Conservation (phyloP, 2,888 invertebrate genomes). For the Melanchra persicariae region DNA sequence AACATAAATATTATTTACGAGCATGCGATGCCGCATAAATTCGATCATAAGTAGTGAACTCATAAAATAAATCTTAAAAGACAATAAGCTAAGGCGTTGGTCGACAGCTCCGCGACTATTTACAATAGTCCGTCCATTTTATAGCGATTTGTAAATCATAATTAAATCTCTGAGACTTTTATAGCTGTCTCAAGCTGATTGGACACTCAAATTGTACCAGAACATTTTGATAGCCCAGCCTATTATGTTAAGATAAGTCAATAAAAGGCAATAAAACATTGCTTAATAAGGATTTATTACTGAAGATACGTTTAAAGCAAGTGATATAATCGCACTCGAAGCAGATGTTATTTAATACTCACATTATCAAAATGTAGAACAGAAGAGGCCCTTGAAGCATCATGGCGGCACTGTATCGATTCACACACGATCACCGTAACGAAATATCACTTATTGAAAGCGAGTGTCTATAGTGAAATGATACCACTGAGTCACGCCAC, state of each 20-base stretch:
- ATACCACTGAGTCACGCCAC: conserved; percentile 76
- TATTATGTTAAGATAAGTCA: conserved; percentile 59
- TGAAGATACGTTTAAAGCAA: conserved; percentile 43
- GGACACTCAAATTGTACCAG: conserved; percentile 22
- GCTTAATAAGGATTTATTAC: conserved; percentile 52
- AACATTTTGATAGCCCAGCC: conserved; percentile 32
- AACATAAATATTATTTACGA: conserved; percentile 72
- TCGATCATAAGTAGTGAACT: conserved; percentile 67
- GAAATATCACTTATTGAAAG: conserved; percentile 74
- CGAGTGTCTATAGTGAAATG: conserved; percentile 60
- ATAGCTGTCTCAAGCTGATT: conserved; percentile 57
- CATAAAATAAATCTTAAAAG: conserved; percentile 77
- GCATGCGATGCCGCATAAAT: conserved; percentile 69
- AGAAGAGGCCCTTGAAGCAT: conserved; percentile 76
- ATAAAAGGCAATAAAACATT: conserved; percentile 64
- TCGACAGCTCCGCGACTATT: conserved; percentile 71
- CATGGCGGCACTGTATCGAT: conserved; percentile 75
- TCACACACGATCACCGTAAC: conserved; percentile 76
- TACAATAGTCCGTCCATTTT: conserved; percentile 72
- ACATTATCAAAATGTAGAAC: conserved; percentile 82
- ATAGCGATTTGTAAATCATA: conserved; percentile 75
- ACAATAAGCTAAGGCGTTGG: conserved; percentile 72
- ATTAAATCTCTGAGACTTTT: conserved; percentile 68
- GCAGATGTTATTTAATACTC: conserved; percentile 75
- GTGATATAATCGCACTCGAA: conserved; percentile 36